These are phyloP conservation scores for Cerceris ruficornis DNA, from an alignment of 2,888 invertebrate species.

Conservation along the genomic window DNA sequence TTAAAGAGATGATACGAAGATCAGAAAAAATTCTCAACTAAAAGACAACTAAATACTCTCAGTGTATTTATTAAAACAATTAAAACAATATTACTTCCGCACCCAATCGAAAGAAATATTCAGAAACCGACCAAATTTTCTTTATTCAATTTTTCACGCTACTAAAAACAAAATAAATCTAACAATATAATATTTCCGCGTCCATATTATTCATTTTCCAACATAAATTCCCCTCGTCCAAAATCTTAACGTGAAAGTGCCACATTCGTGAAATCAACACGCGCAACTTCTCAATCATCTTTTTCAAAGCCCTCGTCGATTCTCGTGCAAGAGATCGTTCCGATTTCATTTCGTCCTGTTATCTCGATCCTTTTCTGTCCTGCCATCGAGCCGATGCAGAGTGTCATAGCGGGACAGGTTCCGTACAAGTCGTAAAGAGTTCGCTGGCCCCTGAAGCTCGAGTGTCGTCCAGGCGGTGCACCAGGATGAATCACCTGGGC, in stretches of 20 bases:
- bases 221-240: too few relatives aligned
- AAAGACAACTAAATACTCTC: too few relatives aligned
- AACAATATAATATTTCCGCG: too few relatives aligned
- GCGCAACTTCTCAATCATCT: background rate
- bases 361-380: slow-evolving; percentile 28
- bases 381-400: slow-evolving; percentile 25
- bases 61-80: too few relatives aligned
- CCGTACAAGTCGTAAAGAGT: slow-evolving; percentile 70
- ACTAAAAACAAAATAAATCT: too few relatives aligned
- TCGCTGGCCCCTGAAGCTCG: slow-evolving; percentile 69
- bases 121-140: too few relatives aligned
- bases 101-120: too few relatives aligned
- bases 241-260: background rate
- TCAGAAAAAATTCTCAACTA: too few relatives aligned
- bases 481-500: slow-evolving; percentile 73
- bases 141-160: too few relatives aligned
- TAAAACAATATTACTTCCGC: too few relatives aligned
- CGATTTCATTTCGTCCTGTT: slow-evolving; percentile 44
- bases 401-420: slow-evolving; percentile 65
- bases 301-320: slow-evolving; percentile 6
- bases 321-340: slow-evolving; percentile 36
- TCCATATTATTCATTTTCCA: too few relatives aligned
- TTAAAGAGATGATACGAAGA: too few relatives aligned
- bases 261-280: background rate
- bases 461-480: slow-evolving; percentile 65